Base-by-base conservation (phyloP, 2,888 invertebrate species). In the Coenonympha glycerion region DNA sequence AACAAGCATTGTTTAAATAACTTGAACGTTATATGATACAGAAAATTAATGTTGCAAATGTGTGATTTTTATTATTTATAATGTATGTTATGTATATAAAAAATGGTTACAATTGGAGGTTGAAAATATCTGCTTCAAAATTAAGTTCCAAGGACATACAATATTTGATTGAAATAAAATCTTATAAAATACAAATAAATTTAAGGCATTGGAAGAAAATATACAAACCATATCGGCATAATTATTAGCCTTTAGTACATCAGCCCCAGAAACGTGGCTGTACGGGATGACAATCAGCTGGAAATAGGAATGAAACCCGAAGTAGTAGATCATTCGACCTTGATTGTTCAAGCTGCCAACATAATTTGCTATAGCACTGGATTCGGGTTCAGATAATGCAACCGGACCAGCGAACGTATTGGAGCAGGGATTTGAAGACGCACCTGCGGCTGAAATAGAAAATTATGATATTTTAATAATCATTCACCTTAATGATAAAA, bases 261-360 rank as follows among this genome's bases (percentile, higher is more conserved):
- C 63, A n/a, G 56, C 56, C 9, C 52, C 60, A 6, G 24, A 44
- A 0, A 79, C 62, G 48, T 87, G 76, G 40, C 89, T 89, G 55
- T 84, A 88, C 0, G 89, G 88, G n/a, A 89, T 62, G 6, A 89
- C 61, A 6, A 89, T 70, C 21, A 87, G 65, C 55, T 91, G 90
- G 1, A 89, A 83, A 63, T 80, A 91, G 0, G 90, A 89, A 66
- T 91, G 91, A 53, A 90, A 79, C 0, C 88, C 83, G 2, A 90
- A 65, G 60, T 89, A 91, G 47, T 88, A 83, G 0, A 86, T 70
- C 0, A 87, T 55, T 1, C 65, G 57, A 4, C 78, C 76, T 49
- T 62, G 55, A 0, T 56, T 30, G 1, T 63, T 63, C 1, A 84
- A 55, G 2, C 28, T 47, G 0, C 49, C 37, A 0, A 87, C 75